A percentile compares a stretch with the other conserved stretches of the same genome.
Conservation (phyloP, 2,113 vertebrate genomes). For the Pleuronectes platessa region DNA sequence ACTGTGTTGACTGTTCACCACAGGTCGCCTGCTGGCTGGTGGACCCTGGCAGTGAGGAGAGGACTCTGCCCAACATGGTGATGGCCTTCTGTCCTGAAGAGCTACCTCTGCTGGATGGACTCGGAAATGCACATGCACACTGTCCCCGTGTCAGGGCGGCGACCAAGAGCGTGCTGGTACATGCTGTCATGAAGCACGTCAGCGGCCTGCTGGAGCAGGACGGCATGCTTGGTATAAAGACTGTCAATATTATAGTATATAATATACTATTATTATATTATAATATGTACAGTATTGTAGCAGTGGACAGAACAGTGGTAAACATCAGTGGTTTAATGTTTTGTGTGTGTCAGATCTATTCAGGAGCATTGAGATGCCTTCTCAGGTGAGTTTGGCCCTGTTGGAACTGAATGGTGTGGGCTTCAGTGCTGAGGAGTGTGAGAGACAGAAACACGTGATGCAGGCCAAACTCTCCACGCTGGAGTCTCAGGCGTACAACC, state of each 20-base stretch:
- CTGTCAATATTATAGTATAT: too few species aligned
- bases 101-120: constrained; percentile 87
- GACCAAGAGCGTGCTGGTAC: constrained; percentile 87
- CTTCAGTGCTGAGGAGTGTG: constrained; percentile 90
- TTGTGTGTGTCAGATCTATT: constrained; percentile 84
- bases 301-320: not conserved
- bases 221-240: constrained; percentile 85
- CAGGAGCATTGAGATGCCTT: constrained; percentile 91
- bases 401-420: constrained; percentile 96
- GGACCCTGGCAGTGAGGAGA: constrained; percentile 89
- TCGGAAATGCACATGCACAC: constrained; percentile 77
- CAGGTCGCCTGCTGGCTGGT: constrained; percentile 96
- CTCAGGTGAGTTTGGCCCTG: constrained; percentile 91
- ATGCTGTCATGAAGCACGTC: constrained; percentile 86
- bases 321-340: not conserved
- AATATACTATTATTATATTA: too few species aligned
- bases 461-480: constrained; percentile 90
- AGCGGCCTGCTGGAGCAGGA: constrained; percentile 84
- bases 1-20: constrained; percentile 6
- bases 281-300: not conserved
- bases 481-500: constrained; percentile 88
- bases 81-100: constrained; percentile 88
- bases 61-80: constrained; percentile 92
- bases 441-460: constrained; percentile 94
- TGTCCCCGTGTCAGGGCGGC: constrained; percentile 90